Evolutionary conservation across 2,888 invertebrate species (phyloP).

Genomic region (Pogonocherus hispidulus): DNA sequence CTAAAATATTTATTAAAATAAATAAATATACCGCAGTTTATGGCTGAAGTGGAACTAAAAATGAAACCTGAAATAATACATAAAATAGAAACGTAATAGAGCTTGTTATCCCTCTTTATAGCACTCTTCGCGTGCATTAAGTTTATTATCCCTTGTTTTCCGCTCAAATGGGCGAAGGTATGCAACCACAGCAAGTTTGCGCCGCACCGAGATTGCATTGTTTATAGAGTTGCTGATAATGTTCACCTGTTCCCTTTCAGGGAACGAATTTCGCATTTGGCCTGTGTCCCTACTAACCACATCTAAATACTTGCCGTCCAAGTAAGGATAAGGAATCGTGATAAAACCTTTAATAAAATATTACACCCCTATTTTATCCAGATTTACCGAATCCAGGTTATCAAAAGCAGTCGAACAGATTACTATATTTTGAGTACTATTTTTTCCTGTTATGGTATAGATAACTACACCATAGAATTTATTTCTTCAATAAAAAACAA

Average conservation of each 20-base stretch:
- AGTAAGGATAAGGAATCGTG: constrained; percentile 30
- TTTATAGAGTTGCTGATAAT: constrained; percentile 44
- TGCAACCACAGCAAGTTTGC: constrained; percentile 43
- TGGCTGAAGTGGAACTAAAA: too few relatives aligned
- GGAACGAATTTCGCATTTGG: constrained; percentile 1
- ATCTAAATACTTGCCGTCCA: constrained; percentile 23
- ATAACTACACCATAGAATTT: too few relatives aligned
- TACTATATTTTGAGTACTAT: constrained; percentile 3
- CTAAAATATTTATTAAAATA: too few relatives aligned
- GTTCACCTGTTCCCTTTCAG: constrained; percentile 37
- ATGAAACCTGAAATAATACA: too few relatives aligned
- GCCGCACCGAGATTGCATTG: constrained; percentile 44
- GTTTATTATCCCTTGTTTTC: constrained; percentile 25
- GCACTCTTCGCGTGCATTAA: constrained; percentile 25
- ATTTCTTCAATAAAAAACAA: too few relatives aligned
- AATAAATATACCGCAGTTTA: too few relatives aligned
- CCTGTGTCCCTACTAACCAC: constrained; percentile 9
- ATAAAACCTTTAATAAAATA: constrained; percentile 39
- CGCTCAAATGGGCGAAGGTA: constrained; percentile 30
- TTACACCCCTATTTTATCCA: constrained; percentile 14
- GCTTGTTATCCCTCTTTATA: constrained; percentile 19
- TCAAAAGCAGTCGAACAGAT: neutral
- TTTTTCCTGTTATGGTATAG: neutral
- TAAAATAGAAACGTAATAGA: too few relatives aligned
- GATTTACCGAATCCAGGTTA: constrained; percentile 14